Base-by-base conservation (phyloP, 53 echinoderm and acorn worm genomes). In the Crossaster papposus region DNA sequence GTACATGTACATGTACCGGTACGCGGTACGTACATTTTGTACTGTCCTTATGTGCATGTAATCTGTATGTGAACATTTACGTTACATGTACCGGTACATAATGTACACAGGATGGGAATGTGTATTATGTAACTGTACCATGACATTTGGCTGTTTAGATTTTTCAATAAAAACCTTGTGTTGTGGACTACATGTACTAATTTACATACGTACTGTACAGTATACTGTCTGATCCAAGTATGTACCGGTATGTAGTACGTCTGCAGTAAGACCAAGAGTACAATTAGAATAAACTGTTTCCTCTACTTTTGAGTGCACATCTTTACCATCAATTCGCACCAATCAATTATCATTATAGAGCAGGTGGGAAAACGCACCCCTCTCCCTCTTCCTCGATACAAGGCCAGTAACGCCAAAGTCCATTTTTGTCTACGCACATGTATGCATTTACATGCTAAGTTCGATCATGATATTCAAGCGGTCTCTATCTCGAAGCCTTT, bases 271-370 rank as follows among this genome's bases (percentile, higher is more conserved):
- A 44, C 6, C 9, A 44, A 7, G 44, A 44, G n/a, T n/a, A n/a
- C n/a, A n/a, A n/a, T n/a, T n/a, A n/a, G n/a, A n/a, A n/a, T n/a
- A n/a, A n/a, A n/a, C n/a, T n/a, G n/a, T n/a, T n/a, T 7, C 44
- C 44, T 44, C 9, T 44, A 44, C 44, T 7, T 44, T 7, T 44
- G 44, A 44, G 44, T 74, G 22, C 36, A 74, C 36, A 22, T 74
- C 20, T 13, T 32, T 13, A 14, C 35, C 31, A 10, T 74, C 68
- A 22, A 28, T 83, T 68, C 70, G 17, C 70, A 14, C 68, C 29
- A 83, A 83, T 83, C 83, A 83, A 83, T 83, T 83, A 83, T 36
- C 83, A 26, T 83, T 68, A 70, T 32, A 23, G 38, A 44, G 70
- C 83, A 83, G 83, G 70, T 83, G 83, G 44, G 23, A 50, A 44